phyloP scores from a whole-genome alignment of 2,797 vertebrate genomes.

The Anguilla megastoma region DNA sequence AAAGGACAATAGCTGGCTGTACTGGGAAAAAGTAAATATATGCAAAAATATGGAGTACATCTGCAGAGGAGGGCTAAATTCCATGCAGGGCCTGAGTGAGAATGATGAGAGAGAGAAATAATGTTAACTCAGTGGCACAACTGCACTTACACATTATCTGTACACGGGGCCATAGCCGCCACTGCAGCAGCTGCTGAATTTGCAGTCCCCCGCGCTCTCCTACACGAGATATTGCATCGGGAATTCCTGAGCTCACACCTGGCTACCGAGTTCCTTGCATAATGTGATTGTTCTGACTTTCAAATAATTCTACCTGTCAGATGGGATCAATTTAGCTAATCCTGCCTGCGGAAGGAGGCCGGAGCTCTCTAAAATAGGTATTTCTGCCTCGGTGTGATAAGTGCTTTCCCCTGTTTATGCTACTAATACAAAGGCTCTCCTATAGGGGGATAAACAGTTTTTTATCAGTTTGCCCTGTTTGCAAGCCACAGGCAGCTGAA shows the following conservation, averaged over 20 bases:
- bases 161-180: neutral
- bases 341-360: conserved; percentile 37
- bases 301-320: conserved; percentile 48
- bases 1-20: conserved; percentile 7
- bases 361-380: conserved; percentile 42
- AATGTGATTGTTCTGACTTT: conserved; percentile 53
- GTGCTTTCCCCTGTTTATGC: conserved; percentile 38
- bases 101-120: neutral
- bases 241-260: conserved; percentile 36
- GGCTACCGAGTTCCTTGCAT: conserved; percentile 30
- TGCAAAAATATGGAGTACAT: neutral
- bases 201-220: conserved; percentile 17
- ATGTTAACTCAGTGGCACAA: conserved; percentile 2
- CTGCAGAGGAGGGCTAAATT: neutral
- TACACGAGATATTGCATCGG: conserved; percentile 39
- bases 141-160: conserved; percentile 2
- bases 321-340: conserved; percentile 53
- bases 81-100: neutral
- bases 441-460: conserved; percentile 43
- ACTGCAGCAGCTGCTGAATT: conserved; percentile 14
- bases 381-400: conserved; percentile 48
- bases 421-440: conserved; percentile 36
- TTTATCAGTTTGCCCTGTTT: conserved; percentile 44
- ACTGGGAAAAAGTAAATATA: neutral
- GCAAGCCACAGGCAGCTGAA: conserved; percentile 46